Evolutionary conservation across 2,113 vertebrate species (phyloP).

Genomic region (Azemiops feae): DNA sequence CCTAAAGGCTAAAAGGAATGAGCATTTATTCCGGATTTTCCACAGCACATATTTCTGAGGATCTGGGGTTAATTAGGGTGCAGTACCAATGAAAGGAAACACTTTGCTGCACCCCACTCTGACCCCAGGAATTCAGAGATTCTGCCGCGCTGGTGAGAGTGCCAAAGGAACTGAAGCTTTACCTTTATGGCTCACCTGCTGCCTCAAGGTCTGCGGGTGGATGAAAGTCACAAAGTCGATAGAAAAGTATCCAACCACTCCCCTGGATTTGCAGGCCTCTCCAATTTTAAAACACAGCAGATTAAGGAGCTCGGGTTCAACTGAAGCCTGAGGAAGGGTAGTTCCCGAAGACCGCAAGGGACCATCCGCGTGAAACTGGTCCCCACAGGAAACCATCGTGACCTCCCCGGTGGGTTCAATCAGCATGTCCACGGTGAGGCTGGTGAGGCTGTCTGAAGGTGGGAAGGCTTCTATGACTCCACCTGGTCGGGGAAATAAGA

Average conservation of each 20-base stretch:
- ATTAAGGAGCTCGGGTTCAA: conserved; percentile 72
- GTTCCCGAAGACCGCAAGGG: conserved; percentile 73
- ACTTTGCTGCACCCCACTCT: neutral
- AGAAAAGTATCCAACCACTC: conserved; percentile 81
- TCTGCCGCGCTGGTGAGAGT: neutral
- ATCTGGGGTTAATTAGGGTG: neutral
- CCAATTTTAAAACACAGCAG: conserved; percentile 77
- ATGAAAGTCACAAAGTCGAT: conserved; percentile 83
- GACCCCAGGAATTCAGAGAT: neutral
- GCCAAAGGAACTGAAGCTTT: accelerated
- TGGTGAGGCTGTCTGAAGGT: conserved; percentile 73
- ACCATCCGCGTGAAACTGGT: conserved; percentile 79
- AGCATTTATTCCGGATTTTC: neutral
- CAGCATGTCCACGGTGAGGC: conserved; percentile 84
- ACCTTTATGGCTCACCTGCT: conserved; percentile 76
- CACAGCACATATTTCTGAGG: neutral
- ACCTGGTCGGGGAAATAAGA: conserved; percentile 65
- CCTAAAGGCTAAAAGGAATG: neutral
- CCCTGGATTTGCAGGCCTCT: conserved; percentile 72
- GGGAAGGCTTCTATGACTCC: conserved; percentile 86
- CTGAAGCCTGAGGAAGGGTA: conserved; percentile 79
- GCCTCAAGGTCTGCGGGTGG: conserved; percentile 71
- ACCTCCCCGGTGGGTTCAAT: conserved; percentile 81
- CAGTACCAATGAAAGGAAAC: neutral
- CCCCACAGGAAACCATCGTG: conserved; percentile 77